Evolutionary conservation across 1,140 invertebrate species (phyloP).

Genomic region (Atta cephalotes): DNA sequence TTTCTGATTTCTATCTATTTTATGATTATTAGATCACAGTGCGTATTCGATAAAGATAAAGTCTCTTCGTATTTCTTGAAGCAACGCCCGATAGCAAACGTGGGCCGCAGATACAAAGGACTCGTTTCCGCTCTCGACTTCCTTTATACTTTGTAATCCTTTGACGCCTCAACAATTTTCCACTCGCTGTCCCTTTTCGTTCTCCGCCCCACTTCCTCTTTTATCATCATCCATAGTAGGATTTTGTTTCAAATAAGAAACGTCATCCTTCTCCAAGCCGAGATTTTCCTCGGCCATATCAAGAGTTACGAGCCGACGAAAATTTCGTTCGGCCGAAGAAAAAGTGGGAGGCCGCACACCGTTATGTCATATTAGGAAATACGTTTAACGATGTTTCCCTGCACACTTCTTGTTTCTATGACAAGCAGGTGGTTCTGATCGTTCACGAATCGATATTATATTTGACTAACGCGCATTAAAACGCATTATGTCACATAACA

Average conservation of each 20-base stretch:
- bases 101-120: constrained; percentile 27
- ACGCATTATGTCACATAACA: background rate
- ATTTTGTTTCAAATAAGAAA: constrained; percentile 15
- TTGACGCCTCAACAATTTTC: constrained; percentile 39
- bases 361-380: constrained; percentile 86
- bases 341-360: constrained; percentile 69
- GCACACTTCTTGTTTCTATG: background rate
- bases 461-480: background rate
- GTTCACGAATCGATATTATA: background rate
- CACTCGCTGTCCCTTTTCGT: constrained; percentile 3
- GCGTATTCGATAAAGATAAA: constrained; percentile 37
- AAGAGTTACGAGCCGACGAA: constrained; percentile 17
- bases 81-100: constrained; percentile 11
- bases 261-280: background rate
- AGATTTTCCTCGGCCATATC: constrained; percentile 5
- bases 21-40: constrained; percentile 22
- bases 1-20: too few relatives aligned
- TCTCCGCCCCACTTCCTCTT: constrained; percentile 9
- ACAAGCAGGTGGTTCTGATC: background rate
- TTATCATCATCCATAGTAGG: background rate
- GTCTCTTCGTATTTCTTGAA: constrained; percentile 20
- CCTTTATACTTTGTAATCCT: constrained; percentile 29
- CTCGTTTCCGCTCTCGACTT: constrained; percentile 18
- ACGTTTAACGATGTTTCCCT: constrained; percentile 82
- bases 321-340: constrained; percentile 61